Conservation (phyloP, 2,797 vertebrate genomes). For the Coendou prehensilis region DNA sequence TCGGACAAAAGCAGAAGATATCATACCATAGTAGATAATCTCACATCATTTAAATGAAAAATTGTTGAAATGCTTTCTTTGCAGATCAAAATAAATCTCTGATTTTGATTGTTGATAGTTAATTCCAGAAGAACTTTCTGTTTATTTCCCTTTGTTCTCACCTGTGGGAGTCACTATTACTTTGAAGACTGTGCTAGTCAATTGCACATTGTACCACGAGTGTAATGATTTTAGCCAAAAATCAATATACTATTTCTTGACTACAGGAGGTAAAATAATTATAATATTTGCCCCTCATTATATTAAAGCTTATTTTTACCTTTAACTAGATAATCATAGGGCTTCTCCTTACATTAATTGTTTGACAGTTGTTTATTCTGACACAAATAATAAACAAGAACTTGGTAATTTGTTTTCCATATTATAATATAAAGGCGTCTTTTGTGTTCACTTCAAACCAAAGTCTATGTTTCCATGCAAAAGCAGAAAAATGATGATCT, state of each 20-base stretch:
- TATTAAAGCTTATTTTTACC: conserved; percentile 8
- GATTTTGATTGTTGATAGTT: background rate
- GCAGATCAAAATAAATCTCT: background rate
- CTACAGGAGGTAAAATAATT: background rate
- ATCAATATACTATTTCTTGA: background rate
- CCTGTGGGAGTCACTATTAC: too few relatives aligned
- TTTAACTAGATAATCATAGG: conserved; percentile 22
- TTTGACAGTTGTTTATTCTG: conserved; percentile 21
- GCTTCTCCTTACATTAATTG: background rate
- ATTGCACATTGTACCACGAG: background rate
- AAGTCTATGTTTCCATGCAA: background rate
- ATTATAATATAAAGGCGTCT: background rate
- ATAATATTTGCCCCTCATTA: background rate
- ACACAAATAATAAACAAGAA: background rate
- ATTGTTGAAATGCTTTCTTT: background rate
- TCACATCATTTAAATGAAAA: conserved; percentile 32
- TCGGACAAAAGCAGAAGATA: background rate
- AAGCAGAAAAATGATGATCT: background rate
- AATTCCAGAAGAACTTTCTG: background rate
- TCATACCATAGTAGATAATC: background rate
- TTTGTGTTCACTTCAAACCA: background rate
- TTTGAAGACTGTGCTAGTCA: too few relatives aligned
- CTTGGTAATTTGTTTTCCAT: background rate
- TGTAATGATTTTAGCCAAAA: background rate
- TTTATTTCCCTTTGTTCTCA: too few relatives aligned